Percentiles rank a stretch among this genome's conserved stretches.
These are phyloP conservation scores for Porites cylindrica DNA, from an alignment of 92 coral and sea anemone genomes.

Conservation along the genomic window DNA sequence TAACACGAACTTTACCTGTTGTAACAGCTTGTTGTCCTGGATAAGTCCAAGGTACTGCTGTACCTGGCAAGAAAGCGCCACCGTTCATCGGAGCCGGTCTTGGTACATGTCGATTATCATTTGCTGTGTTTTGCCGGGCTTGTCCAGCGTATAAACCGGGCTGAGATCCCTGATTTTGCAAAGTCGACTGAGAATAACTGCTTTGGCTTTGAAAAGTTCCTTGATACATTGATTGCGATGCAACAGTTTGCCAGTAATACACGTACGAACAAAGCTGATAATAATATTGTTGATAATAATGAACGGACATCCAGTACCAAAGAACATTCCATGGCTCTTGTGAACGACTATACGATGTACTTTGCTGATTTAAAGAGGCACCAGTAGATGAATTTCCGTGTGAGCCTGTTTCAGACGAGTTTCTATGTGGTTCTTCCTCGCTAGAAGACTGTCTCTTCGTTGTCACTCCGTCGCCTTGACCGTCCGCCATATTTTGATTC, in stretches of 20 bases:
- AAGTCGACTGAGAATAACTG: constrained; percentile 19
- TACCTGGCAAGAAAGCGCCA: constrained; percentile 7
- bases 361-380: constrained; percentile 16
- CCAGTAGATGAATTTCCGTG: background rate
- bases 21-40: constrained; percentile 19
- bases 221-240: constrained; percentile 51
- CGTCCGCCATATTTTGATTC: constrained; percentile 35
- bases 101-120: background rate
- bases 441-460: background rate
- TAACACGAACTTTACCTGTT: background rate
- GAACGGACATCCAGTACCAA: constrained; percentile 66
- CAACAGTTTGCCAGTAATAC: constrained; percentile 68
- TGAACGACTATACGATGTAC: constrained; percentile 1
- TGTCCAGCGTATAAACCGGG: constrained; percentile 11
- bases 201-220: constrained; percentile 34
- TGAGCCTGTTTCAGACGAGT: background rate
- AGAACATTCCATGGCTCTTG: constrained; percentile 62
- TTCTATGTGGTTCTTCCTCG: background rate
- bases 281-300: constrained; percentile 66
- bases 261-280: constrained; percentile 53
- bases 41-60: constrained; percentile 11
- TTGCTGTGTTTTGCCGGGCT: background rate
- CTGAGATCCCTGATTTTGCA: constrained; percentile 14
- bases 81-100: constrained; percentile 2
- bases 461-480: too few species aligned